A percentile compares a stretch with the other conserved stretches of the same genome.
Evolutionary conservation across 2,888 invertebrate genomes (phyloP).

Genomic region (Meteorus cinctellus): DNA sequence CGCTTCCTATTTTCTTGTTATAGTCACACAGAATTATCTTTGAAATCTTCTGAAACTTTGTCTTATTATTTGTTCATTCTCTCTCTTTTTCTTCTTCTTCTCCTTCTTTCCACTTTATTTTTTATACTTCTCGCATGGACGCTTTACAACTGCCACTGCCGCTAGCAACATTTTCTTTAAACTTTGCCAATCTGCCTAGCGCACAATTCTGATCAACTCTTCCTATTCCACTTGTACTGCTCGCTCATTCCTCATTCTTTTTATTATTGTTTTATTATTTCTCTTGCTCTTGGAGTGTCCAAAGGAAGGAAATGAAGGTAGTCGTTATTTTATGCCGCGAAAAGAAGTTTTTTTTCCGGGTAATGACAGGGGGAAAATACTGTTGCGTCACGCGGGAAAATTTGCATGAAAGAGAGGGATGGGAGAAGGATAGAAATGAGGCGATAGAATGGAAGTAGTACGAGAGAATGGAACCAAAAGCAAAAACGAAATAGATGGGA

Average conservation of each 20-base stretch:
- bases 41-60: not conserved
- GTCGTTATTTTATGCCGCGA: constrained; percentile 41
- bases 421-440: constrained; percentile 11
- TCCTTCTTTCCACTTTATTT: not conserved
- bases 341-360: constrained; percentile 27
- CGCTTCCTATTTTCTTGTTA: not conserved
- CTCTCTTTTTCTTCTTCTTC: not conserved
- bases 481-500: no score
- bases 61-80: not conserved
- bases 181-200: constrained; percentile 42
- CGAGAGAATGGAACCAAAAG: not conserved
- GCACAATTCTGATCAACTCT: constrained; percentile 24
- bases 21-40: not conserved
- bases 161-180: constrained; percentile 41
- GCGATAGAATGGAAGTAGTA: not conserved
- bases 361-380: constrained; percentile 25
- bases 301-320: not conserved
- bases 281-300: not conserved
- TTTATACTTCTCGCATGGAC: constrained; percentile 3
- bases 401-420: constrained; percentile 29
- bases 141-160: constrained; percentile 6
- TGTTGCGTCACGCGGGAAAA: constrained; percentile 28
- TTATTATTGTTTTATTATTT: constrained; percentile 15
- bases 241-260: not conserved
- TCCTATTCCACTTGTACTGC: not conserved